Evolutionary conservation across 2,888 invertebrate species (phyloP).

Genomic region (Microctonus brassicae): DNA sequence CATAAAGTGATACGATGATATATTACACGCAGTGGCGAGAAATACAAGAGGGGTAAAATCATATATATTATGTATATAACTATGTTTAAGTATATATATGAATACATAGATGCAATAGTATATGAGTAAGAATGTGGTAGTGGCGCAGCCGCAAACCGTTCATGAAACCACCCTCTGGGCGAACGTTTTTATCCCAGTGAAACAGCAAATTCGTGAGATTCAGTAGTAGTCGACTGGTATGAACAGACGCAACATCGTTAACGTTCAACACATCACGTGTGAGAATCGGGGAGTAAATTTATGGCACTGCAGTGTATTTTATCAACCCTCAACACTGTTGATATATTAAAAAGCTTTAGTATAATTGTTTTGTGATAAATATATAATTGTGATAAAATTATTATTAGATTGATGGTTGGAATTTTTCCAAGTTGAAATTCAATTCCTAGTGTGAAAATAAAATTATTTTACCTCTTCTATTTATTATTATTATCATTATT

Average conservation of each 20-base stretch:
- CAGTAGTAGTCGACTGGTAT: constrained; percentile 55
- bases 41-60: not conserved
- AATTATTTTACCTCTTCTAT: not conserved
- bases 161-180: constrained; percentile 39
- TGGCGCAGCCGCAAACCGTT: constrained; percentile 62
- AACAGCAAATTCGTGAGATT: constrained; percentile 14
- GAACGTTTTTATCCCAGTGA: constrained; percentile 23
- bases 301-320: not conserved
- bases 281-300: not conserved
- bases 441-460: not conserved
- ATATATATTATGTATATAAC: constrained; percentile 38
- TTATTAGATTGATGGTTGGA: too few relatives aligned
- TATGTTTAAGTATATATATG: constrained; percentile 51
- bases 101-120: constrained; percentile 52
- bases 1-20: constrained; percentile 62
- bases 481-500: not conserved
- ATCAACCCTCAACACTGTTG: not conserved
- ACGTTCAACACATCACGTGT: constrained; percentile 13
- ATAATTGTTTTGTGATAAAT: not conserved
- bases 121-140: constrained; percentile 44
- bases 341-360: not conserved
- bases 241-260: constrained; percentile 44
- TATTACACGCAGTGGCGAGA: constrained; percentile 39
- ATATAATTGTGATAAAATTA: not conserved
- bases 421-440: too few relatives aligned